Evolutionary conservation across 1,140 invertebrate species (phyloP), one percentile per base, ranked within the genome.

Genomic region (Temnothorax curvispinosus): DNA sequence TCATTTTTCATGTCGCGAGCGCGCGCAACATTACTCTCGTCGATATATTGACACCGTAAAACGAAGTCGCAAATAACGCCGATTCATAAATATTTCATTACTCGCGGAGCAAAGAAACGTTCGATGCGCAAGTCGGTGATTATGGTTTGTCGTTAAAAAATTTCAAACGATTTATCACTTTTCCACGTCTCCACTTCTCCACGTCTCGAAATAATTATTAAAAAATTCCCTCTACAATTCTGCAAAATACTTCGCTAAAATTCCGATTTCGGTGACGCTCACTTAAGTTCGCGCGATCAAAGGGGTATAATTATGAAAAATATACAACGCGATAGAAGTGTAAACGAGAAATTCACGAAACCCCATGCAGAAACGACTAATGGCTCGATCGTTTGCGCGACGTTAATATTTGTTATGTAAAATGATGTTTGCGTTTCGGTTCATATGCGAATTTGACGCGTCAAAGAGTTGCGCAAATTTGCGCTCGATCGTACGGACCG

Each of bases 401-500:
- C n/a, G 35, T 35, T 47, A 81, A 81, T 81, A 81, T 81, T 81
- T 71, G 64, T 81, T 35, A 41, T 69, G 35, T 81, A 81, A 81
- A 81, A 81, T 71, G 47, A 81, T 81, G 65, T 81, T 56, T 81
- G 47, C 67, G 56, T 32, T 77, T 58, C 52, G 58, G 50, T 86
- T 85, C 84, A 85, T 64, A 50, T 76, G 41, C 44, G 27, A 35
- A 64, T 86, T 86, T 65, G 58, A 86, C 38, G 47, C 60, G 56
- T 65, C 52, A 64, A 87, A 75, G 80, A 47, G 77, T 77, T 75
- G 72, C 76, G 44, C 60, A 78, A 78, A 78, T 65, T 64, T 78
- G 32, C 32, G 44, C 47, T n/a, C 47, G 50, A 27, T 54, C 47
- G 8, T 71, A 41, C 7, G 18, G n/a, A 56, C 11, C 8, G 21